Percentiles rank a stretch among this genome's conserved stretches.
These are phyloP conservation scores for Bombus impatiens DNA, from an alignment of 1,140 invertebrate genomes.

Conservation along the genomic window DNA sequence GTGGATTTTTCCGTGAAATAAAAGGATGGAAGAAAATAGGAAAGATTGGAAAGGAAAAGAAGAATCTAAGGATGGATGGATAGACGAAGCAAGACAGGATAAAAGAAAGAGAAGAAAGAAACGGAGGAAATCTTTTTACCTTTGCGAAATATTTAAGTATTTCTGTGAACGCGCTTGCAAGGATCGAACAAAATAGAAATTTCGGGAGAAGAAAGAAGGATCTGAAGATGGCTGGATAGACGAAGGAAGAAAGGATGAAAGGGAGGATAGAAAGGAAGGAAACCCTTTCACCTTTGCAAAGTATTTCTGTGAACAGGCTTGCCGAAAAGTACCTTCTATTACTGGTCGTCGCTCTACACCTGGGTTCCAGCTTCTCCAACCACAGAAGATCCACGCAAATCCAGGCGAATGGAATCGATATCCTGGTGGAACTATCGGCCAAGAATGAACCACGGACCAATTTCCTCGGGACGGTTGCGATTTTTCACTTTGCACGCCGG, in stretches of 20 bases:
- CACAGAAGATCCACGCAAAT: constrained; percentile 59
- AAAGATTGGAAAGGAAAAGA: not conserved
- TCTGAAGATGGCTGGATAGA: not conserved
- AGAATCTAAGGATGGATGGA: no score
- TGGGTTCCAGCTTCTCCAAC: constrained; percentile 40
- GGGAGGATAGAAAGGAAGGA: not conserved
- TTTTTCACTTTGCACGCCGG: constrained; percentile 64
- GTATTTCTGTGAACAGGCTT: constrained; percentile 61
- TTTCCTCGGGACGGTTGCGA: constrained; percentile 59
- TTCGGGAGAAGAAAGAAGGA: no score
- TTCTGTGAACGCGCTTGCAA: constrained; percentile 58
- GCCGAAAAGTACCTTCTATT: constrained; percentile 67
- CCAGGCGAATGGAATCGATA: constrained; percentile 62
- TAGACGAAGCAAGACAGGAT: not conserved
- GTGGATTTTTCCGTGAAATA: not conserved
- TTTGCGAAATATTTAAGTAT: constrained; percentile 41
- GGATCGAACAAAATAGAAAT: constrained; percentile 10
- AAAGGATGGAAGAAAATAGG: not conserved
- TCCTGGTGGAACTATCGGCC: constrained; percentile 40
- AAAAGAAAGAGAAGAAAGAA: not conserved
- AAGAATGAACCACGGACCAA: constrained; percentile 59
- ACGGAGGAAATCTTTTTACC: constrained; percentile 37
- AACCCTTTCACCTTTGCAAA: constrained; percentile 49
- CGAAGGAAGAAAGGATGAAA: not conserved
- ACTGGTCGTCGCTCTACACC: constrained; percentile 60